Conservation (phyloP, 2,888 invertebrate species). For the Mellilla xanthometata region DNA sequence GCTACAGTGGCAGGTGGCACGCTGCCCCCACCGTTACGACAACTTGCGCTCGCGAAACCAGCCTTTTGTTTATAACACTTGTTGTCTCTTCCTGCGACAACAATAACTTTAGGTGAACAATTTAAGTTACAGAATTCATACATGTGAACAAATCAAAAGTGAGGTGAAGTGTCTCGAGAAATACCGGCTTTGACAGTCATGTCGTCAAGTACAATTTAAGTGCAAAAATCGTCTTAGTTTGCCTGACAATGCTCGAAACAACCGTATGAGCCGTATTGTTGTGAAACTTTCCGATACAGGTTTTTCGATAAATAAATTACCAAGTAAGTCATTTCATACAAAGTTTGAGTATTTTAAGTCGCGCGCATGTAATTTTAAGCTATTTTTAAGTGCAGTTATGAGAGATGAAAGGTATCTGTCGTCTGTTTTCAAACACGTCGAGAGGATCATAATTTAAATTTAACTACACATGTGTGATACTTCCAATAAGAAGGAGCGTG, state of each 20-base stretch:
- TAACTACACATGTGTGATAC: conserved; percentile 13
- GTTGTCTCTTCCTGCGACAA: conserved; percentile 50
- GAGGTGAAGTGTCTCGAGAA: conserved; percentile 69
- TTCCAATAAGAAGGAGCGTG: conserved; percentile 17
- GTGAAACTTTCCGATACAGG: conserved; percentile 39
- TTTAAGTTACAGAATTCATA: conserved; percentile 36
- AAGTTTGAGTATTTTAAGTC: not conserved
- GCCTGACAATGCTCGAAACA: conserved; percentile 57
- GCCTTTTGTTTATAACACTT: conserved; percentile 72
- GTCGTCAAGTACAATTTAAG: conserved; percentile 70
- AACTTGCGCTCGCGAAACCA: conserved; percentile 69
- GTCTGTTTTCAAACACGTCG: conserved; percentile 8
- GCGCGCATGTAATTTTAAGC: not conserved
- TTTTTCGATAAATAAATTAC: conserved; percentile 35
- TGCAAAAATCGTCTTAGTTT: conserved; percentile 65
- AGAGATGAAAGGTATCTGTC: conserved; percentile 10
- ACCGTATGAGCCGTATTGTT: conserved; percentile 53
- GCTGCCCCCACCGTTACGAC: conserved; percentile 44
- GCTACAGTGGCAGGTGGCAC: conserved; percentile 72
- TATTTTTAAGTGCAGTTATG: conserved; percentile 11
- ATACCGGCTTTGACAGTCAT: conserved; percentile 64
- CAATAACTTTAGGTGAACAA: conserved; percentile 29
- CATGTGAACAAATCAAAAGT: conserved; percentile 46
- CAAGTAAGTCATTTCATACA: conserved; percentile 43
- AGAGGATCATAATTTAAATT: conserved; percentile 14